A percentile compares a stretch with the other conserved stretches of the same genome.
These are phyloP conservation scores for Oncorhynchus clarkii DNA, from an alignment of 2,113 vertebrate genomes.

Conservation along the genomic window DNA sequence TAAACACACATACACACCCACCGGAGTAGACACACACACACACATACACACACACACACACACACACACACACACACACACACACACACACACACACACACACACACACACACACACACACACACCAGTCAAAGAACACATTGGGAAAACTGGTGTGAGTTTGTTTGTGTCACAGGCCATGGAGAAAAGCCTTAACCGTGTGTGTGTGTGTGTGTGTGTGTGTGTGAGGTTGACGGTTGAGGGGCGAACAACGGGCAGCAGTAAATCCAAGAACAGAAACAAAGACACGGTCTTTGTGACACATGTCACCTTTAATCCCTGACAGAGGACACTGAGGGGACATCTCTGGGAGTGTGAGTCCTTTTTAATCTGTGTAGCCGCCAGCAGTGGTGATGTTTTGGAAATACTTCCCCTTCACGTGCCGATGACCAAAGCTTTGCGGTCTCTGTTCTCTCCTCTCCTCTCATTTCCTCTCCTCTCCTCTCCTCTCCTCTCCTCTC, in stretches of 20 bases:
- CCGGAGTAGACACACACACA: conserved; percentile 43
- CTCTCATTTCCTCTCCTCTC: neutral
- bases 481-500: neutral
- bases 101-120: conserved; percentile 43
- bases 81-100: conserved; percentile 54
- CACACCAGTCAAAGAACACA: conserved; percentile 28
- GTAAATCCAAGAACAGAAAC: conserved; percentile 68
- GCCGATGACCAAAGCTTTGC: no score
- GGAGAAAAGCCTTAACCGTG: conserved; percentile 36
- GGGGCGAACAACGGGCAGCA: conserved; percentile 50
- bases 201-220: neutral
- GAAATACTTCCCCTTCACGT: conserved; percentile 21
- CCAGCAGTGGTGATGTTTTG: conserved; percentile 45
- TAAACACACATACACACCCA: conserved; percentile 20
- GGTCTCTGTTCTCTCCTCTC: neutral
- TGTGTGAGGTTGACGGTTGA: conserved; percentile 16
- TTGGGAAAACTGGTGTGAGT: neutral
- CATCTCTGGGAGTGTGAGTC: conserved; percentile 26
- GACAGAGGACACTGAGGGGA: conserved; percentile 46
- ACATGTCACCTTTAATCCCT: conserved; percentile 52
- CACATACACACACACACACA: conserved; percentile 38
- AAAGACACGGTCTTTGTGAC: conserved; percentile 57
- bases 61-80: conserved; percentile 44
- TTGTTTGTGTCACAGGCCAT: neutral
- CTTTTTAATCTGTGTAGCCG: conserved; percentile 51